Conservation (phyloP, 1,140 invertebrate species). For the Daktulosphaira vitifoliae region DNA sequence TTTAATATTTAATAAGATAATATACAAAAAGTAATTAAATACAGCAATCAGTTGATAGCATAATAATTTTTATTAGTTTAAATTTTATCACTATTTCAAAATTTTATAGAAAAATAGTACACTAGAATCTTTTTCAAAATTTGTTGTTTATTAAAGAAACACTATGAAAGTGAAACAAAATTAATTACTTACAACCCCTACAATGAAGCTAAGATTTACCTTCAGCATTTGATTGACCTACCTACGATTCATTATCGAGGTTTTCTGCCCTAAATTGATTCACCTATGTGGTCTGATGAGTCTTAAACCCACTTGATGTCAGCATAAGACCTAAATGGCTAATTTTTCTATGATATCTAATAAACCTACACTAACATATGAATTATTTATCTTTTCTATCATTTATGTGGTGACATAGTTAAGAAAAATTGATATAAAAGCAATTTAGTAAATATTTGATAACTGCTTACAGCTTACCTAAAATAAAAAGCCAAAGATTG, state of each 20-base stretch:
- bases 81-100: no score
- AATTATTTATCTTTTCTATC: background rate
- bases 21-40: no score
- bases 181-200: slow-evolving; percentile 12
- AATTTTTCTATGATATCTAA: slow-evolving; percentile 26
- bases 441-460: no score
- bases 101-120: no score
- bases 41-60: no score
- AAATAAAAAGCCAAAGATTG: no score
- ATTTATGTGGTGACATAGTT: no score
- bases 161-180: background rate
- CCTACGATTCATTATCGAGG: slow-evolving; percentile 32
- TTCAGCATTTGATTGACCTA: slow-evolving; percentile 20
- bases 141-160: slow-evolving; percentile 18
- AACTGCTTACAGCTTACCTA: no score
- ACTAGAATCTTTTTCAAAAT: no score
- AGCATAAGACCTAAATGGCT: slow-evolving; percentile 31
- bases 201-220: slow-evolving; percentile 27
- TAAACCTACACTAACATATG: slow-evolving; percentile 23
- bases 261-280: slow-evolving; percentile 31
- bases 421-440: no score
- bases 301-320: slow-evolving; percentile 23
- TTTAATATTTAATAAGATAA: no score
- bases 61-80: no score
- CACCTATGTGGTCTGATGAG: slow-evolving; percentile 22